Evolutionary conservation across 1,140 invertebrate species (phyloP), one percentile per base, ranked within the genome.

Genomic region (Caenorhabditis inopinata): DNA sequence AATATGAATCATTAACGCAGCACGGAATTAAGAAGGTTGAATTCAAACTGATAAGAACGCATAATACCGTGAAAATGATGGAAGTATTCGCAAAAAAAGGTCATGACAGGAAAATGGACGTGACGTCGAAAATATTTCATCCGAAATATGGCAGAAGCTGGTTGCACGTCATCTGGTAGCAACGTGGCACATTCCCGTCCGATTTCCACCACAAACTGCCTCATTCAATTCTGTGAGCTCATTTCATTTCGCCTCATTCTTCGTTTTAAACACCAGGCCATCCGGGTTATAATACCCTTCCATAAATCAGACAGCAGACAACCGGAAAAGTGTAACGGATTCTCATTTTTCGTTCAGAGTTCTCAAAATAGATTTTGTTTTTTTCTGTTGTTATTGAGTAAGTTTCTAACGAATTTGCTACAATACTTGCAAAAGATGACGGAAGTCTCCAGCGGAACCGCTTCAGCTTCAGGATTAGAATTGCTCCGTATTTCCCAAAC

Each of bases 261-360:
- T 27, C 2, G 9, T 68, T 68, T 38, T 38, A 68, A 68, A 38
- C 58, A 38, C 58, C 58, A 35, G 21, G 6, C 29, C 0, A 68
- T 68, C 58, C 14, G 21, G 29, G 58, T n/a, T 27, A 2, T n/a
- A n/a, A n/a, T 68, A 29, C 29, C 58, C 58, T n/a, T 68, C 38
- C 58, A 68, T 68, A 68, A 68, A 68, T 68, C 58, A 68, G 58
- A 32, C 58, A 32, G 18, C 58, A 68, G 58, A 58, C 25, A 12
- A 7, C 51, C 14, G 32, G 23, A 16, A 58, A 16, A 12, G 51
- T 58, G 51, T 58, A 58, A 58, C 25, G 29, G 51, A 21, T 1
- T 25, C 51, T 58, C 32, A 11, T 58, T 29, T n/a, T 51, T 21
- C 21, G 49, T 51, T 21, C 27, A 25, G 18, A 25, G 49, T 25